Conservation (phyloP, 2,113 vertebrate species). For the Archilochus colubris region DNA sequence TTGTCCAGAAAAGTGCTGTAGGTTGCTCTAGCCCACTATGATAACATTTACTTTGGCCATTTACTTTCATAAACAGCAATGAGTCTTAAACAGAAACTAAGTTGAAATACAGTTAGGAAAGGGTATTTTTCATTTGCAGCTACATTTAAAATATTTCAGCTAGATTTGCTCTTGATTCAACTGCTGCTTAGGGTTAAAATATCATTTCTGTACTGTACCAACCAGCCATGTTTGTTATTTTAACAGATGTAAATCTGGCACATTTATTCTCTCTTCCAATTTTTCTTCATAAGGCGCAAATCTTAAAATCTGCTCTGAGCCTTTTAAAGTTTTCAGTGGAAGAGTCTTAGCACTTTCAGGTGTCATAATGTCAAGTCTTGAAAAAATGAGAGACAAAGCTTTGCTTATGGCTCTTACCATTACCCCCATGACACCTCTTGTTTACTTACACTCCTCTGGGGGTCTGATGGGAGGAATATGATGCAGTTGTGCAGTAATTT, state of each 20-base stretch:
- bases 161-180: neutral
- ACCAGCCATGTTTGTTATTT: neutral
- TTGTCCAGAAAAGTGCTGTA: neutral
- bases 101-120: neutral
- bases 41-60: neutral
- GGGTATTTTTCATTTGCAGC: neutral
- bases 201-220: neutral
- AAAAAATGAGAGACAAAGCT: neutral
- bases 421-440: neutral
- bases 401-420: neutral
- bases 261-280: neutral
- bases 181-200: neutral
- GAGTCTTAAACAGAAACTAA: neutral
- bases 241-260: neutral
- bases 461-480: neutral
- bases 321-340: neutral
- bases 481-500: neutral
- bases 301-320: neutral
- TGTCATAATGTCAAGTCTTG: neutral
- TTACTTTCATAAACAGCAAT: neutral
- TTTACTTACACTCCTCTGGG: neutral
- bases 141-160: neutral
- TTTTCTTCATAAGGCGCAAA: neutral
- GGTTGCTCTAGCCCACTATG: neutral
- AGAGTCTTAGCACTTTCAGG: neutral